Conservation (phyloP, 2,113 vertebrate species). For the Crocuta crocuta region DNA sequence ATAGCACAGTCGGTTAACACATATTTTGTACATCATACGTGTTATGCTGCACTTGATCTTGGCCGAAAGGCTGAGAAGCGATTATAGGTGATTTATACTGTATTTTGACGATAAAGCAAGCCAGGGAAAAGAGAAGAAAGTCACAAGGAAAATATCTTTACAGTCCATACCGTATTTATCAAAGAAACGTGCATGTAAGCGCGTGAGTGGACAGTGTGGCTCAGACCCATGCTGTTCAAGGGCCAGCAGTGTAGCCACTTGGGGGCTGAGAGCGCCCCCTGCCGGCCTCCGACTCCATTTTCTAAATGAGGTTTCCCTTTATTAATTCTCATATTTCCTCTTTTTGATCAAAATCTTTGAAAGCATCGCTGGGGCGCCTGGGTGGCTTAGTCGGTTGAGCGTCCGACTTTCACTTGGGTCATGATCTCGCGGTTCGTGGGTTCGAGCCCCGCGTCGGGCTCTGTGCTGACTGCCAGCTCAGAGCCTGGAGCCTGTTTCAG, state of each 20-base stretch:
- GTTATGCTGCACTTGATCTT: too few species aligned
- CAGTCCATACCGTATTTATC: background rate
- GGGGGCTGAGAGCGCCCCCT: background rate
- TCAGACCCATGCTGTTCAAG: background rate
- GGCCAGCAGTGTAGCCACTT: background rate
- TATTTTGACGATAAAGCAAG: background rate
- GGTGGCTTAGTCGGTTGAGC: too few species aligned
- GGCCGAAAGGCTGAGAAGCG: too few species aligned
- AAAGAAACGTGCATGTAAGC: background rate
- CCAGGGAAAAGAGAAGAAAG: background rate
- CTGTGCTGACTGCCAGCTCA: too few species aligned
- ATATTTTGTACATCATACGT: fast-evolving
- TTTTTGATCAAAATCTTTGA: background rate
- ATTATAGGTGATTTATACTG: background rate
- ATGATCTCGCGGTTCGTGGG: too few species aligned
- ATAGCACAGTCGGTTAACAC: background rate
- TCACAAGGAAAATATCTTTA: background rate
- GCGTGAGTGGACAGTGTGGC: background rate
- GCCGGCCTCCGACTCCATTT: background rate
- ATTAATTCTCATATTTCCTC: background rate
- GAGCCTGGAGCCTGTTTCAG: too few species aligned
- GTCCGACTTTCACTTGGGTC: too few species aligned
- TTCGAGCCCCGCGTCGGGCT: too few species aligned
- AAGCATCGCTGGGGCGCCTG: background rate
- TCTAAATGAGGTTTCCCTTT: background rate